Base-by-base conservation (phyloP, 2,888 invertebrate species). In the Oxycera nigricornis region DNA sequence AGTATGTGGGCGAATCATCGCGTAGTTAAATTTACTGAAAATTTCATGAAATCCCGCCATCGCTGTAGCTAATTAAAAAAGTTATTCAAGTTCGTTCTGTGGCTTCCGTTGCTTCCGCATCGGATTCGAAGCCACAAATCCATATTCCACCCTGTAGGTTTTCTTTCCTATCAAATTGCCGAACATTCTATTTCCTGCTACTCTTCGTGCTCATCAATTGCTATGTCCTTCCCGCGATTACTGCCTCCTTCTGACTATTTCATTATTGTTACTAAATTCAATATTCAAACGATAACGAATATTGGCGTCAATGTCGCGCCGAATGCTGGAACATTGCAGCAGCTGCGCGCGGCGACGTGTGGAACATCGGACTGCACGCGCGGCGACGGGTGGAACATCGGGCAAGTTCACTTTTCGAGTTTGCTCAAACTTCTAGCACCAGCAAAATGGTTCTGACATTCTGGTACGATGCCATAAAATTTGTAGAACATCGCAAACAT, bases 401-500 rank as follows among this genome's bases (percentile, higher is more conserved):
- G n/a, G n/a, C n/a, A n/a, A n/a, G n/a, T n/a, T n/a, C n/a, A n/a
- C n/a, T n/a, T n/a, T n/a, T n/a, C n/a, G n/a, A n/a, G n/a, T n/a
- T n/a, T n/a, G n/a, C n/a, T n/a, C n/a, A n/a, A n/a, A n/a, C n/a
- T n/a, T n/a, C n/a, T n/a, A n/a, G 4, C 17, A n/a, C 50, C 17
- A 17, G 11, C 50, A 17, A 4, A 50, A n/a, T 50, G n/a, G 17
- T 50, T 50, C n/a, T n/a, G n/a, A n/a, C n/a, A n/a, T n/a, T n/a
- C n/a, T n/a, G 6, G 50, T 50, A 17, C 59, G 30, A 28, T 59
- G 11, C 59, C 26, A 28, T n/a, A 28, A 59, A 59, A 59, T 59
- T 20, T 59, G 26, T 22, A 35, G 61, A 31, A 62, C 31, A 62
- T 35, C 20, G 31, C 35, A 62, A 62, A 62, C 61, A 35, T 35